Evolutionary conservation across 2,888 invertebrate species (phyloP).

Genomic region (Amblyjoppa fuscipennis): DNA sequence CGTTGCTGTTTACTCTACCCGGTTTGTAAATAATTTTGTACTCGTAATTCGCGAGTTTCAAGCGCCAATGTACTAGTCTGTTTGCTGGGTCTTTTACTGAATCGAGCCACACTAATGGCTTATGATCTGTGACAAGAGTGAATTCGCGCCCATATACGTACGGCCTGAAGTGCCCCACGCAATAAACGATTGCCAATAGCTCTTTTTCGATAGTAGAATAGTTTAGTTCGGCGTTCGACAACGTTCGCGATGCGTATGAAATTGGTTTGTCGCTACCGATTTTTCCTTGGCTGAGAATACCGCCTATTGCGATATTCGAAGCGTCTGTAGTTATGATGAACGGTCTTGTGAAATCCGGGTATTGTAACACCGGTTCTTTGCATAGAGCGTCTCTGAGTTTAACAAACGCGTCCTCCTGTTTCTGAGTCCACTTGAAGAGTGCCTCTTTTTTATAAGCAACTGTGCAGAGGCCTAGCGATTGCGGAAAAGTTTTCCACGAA

Average conservation of each 20-base stretch:
- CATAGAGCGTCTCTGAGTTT: conserved; percentile 50
- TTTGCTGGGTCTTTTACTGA: conserved; percentile 51
- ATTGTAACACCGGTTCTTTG: conserved; percentile 44
- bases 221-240: conserved; percentile 49
- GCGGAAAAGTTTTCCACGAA: conserved; percentile 57
- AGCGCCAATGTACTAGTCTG: conserved; percentile 41
- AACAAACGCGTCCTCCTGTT: conserved; percentile 49
- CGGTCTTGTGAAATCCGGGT: conserved; percentile 55
- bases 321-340: conserved; percentile 68
- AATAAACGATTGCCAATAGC: conserved; percentile 45
- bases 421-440: conserved; percentile 38
- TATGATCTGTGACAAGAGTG: conserved; percentile 59
- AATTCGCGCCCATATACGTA: conserved; percentile 59
- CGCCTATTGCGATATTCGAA: conserved; percentile 45
- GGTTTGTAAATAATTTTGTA: conserved; percentile 62
- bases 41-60: conserved; percentile 56
- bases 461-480: conserved; percentile 56
- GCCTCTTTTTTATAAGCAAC: conserved; percentile 26
- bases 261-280: conserved; percentile 57
- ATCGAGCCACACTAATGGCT: conserved; percentile 56
- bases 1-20: conserved; percentile 52
- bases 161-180: conserved; percentile 42
- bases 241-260: conserved; percentile 51
- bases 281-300: conserved; percentile 46
- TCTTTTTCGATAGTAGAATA: conserved; percentile 60